Evolutionary conservation across 2,113 vertebrate species (phyloP).

Genomic region (Tinamus guttatus): DNA sequence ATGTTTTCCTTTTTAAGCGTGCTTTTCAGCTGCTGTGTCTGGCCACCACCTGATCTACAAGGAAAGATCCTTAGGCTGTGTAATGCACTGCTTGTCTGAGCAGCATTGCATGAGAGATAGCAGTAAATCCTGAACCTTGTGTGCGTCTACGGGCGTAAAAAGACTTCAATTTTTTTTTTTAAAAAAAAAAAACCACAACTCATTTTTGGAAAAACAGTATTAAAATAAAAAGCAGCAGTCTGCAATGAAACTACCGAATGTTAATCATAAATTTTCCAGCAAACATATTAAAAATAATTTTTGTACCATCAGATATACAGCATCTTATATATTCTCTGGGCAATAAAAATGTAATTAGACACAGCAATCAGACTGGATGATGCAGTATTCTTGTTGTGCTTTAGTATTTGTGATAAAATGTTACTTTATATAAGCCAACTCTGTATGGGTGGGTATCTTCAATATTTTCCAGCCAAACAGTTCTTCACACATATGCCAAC

Average conservation of each 20-base stretch:
- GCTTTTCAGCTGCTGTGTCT: conserved; percentile 44
- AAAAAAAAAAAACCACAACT: neutral
- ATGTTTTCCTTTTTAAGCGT: conserved; percentile 45
- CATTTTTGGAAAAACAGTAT: neutral
- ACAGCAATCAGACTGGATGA: neutral
- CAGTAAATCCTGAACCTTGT: neutral
- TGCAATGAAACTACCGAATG: neutral
- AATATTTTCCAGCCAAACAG: neutral
- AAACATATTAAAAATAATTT: neutral
- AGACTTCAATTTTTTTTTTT: neutral
- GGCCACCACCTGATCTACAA: conserved; percentile 44
- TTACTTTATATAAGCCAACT: neutral
- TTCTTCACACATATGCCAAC: neutral
- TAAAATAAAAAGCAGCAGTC: neutral
- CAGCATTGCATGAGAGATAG: neutral
- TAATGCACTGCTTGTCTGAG: neutral
- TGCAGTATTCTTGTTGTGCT: neutral
- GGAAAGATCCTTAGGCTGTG: neutral
- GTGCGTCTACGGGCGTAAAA: neutral
- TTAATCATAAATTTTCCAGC: neutral
- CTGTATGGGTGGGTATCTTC: neutral
- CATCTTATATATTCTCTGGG: neutral
- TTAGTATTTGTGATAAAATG: neutral
- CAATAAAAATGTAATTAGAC: neutral
- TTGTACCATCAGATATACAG: neutral